Percentiles rank a stretch among this genome's conserved stretches.
Evolutionary conservation across 2,797 vertebrate genomes (phyloP).

Genomic region (Nasua narica): DNA sequence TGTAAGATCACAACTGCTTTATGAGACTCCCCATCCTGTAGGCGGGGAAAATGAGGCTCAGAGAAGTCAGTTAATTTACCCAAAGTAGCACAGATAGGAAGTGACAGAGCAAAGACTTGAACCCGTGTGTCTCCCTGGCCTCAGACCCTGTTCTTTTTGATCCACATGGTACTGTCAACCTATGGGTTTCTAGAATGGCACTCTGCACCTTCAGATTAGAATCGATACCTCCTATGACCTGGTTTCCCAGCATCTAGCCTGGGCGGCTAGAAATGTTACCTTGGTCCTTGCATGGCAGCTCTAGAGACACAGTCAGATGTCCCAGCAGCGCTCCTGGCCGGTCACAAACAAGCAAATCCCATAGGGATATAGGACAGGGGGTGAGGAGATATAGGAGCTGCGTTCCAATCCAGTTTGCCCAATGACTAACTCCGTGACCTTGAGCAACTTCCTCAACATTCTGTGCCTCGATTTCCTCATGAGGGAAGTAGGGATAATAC

Average conservation of each 20-base stretch:
- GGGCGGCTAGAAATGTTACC: not conserved
- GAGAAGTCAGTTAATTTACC: not conserved
- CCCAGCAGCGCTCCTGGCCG: not conserved
- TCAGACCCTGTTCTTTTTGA: not conserved
- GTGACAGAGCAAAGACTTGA: not conserved
- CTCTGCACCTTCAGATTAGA: not conserved
- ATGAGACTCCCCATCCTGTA: not conserved
- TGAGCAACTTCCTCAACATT: not conserved
- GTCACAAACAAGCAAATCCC: not conserved
- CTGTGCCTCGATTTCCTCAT: not conserved
- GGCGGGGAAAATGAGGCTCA: not conserved
- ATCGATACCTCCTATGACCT: not conserved
- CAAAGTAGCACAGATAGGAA: not conserved
- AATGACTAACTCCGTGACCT: not conserved
- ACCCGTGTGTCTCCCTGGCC: not conserved
- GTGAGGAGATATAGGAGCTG: too few species aligned
- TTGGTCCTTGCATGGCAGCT: not conserved
- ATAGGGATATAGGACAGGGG: fast-evolving
- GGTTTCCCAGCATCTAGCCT: not conserved
- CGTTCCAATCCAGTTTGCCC: not conserved
- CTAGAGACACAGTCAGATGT: not conserved
- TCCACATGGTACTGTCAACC: fast-evolving
- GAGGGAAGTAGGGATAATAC: not conserved
- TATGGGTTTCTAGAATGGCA: not conserved
- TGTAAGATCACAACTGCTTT: not conserved